phyloP scores from a whole-genome alignment of 1,140 invertebrate genomes.

The Bombus consobrinus region DNA sequence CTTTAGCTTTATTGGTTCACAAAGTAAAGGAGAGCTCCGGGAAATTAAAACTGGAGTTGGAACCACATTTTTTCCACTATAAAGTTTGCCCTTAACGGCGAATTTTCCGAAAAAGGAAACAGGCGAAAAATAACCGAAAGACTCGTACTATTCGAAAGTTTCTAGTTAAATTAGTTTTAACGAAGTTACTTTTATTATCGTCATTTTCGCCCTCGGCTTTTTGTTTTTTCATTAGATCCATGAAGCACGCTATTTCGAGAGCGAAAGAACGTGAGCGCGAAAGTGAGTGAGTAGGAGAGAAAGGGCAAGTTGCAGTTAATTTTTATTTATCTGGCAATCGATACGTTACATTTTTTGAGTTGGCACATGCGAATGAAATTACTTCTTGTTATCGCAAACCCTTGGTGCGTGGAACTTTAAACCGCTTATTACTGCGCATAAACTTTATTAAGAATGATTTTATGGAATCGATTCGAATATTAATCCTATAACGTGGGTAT shows the following conservation, averaged over 20 bases:
- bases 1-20: conserved; percentile 54
- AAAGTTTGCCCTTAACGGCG: conserved; percentile 26
- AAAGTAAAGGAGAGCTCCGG: conserved; percentile 46
- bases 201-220: conserved; percentile 27
- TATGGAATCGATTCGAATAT: background rate
- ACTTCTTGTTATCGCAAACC: conserved; percentile 10
- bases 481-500: background rate
- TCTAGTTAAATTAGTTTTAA: conserved; percentile 53
- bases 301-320: background rate
- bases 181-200: conserved; percentile 50
- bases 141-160: conserved; percentile 31
- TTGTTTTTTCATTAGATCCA: conserved; percentile 1
- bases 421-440: conserved; percentile 23
- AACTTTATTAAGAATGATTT: conserved; percentile 11
- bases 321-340: background rate
- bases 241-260: background rate
- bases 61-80: conserved; percentile 42
- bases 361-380: conserved; percentile 16
- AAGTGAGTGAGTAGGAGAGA: background rate
- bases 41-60: conserved; percentile 50
- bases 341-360: conserved; percentile 18
- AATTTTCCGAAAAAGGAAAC: conserved; percentile 30
- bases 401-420: background rate
- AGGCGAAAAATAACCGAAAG: conserved; percentile 22
- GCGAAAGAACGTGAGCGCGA: too few relatives aligned